These are phyloP conservation scores for Craseonycteris thonglongyai DNA, from an alignment of 2,113 vertebrate species.

Conservation along the genomic window DNA sequence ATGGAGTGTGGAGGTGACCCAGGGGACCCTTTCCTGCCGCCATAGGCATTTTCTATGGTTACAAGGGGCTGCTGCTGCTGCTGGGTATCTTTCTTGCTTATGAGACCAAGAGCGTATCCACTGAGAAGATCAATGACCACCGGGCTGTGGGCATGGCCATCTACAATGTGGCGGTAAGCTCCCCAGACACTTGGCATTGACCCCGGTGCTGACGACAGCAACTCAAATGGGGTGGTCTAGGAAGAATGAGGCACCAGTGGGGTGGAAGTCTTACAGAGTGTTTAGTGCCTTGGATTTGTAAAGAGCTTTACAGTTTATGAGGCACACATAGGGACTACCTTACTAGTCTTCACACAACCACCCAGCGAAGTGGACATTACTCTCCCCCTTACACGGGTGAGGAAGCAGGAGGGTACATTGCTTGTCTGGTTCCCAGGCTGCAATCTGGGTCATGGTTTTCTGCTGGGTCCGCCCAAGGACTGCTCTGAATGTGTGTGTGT, in stretches of 20 bases:
- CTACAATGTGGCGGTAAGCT: slow-evolving; percentile 87
- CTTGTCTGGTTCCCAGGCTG: neutral
- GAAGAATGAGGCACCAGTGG: neutral
- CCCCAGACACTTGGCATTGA: neutral
- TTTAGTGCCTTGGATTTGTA: neutral
- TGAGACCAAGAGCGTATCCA: slow-evolving; percentile 95
- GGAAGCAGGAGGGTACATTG: neutral
- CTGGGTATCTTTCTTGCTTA: slow-evolving; percentile 95
- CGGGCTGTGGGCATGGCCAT: slow-evolving; percentile 93
- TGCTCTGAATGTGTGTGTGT: neutral
- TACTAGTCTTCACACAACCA: neutral
- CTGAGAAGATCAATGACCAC: slow-evolving; percentile 94
- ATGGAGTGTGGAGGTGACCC: neutral
- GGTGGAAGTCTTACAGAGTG: neutral
- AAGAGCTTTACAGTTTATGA: neutral
- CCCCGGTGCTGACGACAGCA: no score
- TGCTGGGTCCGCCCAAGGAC: neutral
- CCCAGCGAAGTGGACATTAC: neutral
- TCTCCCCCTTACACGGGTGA: neutral
- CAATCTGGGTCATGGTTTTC: neutral
- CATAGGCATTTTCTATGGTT: slow-evolving; percentile 93
- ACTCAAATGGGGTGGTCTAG: neutral
- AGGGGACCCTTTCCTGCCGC: neutral
- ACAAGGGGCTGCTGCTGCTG: slow-evolving; percentile 91
- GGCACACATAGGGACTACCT: neutral